These are phyloP conservation scores for Furcifer pardalis DNA, from an alignment of 2,797 vertebrate genomes.

Conservation along the genomic window DNA sequence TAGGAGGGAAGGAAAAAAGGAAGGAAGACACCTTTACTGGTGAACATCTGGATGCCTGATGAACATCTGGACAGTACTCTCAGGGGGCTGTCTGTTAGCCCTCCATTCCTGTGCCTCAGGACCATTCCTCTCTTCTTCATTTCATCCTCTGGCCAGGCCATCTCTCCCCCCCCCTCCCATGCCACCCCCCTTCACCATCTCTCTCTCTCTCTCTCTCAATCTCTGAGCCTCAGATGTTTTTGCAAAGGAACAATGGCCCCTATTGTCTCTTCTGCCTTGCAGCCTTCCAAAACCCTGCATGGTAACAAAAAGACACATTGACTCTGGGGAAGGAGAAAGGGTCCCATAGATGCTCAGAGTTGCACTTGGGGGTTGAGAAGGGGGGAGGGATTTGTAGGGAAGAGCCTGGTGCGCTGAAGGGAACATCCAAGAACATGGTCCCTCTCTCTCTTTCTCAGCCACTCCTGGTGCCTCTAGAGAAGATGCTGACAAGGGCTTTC, in stretches of 20 bases:
- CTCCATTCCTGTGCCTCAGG: neutral
- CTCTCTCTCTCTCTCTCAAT: slow-evolving; percentile 39
- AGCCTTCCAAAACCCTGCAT: slow-evolving; percentile 75
- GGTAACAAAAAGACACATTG: slow-evolving; percentile 83
- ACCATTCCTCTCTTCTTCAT: slow-evolving; percentile 34
- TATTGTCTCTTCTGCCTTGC: slow-evolving; percentile 78
- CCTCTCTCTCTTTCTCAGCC: too few species aligned
- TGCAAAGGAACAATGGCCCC: slow-evolving; percentile 78
- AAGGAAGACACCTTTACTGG: too few species aligned
- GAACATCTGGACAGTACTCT: too few species aligned
- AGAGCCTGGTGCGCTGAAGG: too few species aligned
- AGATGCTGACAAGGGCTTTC: too few species aligned
- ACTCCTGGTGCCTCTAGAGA: too few species aligned
- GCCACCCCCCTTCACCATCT: neutral
- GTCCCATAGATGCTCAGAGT: slow-evolving; percentile 56
- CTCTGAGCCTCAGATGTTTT: slow-evolving; percentile 63
- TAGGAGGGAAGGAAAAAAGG: too few species aligned
- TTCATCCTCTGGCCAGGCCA: slow-evolving; percentile 14
- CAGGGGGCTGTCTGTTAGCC: too few species aligned
- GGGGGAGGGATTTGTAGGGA: neutral
- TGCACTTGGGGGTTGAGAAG: slow-evolving; percentile 21
- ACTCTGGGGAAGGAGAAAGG: slow-evolving; percentile 71
- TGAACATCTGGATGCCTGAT: too few species aligned
- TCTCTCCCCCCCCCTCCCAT: slow-evolving; percentile 15
- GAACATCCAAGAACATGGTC: neutral